Conservation (phyloP, 2,888 invertebrate species). For the Neoscelio sp. region DNA sequence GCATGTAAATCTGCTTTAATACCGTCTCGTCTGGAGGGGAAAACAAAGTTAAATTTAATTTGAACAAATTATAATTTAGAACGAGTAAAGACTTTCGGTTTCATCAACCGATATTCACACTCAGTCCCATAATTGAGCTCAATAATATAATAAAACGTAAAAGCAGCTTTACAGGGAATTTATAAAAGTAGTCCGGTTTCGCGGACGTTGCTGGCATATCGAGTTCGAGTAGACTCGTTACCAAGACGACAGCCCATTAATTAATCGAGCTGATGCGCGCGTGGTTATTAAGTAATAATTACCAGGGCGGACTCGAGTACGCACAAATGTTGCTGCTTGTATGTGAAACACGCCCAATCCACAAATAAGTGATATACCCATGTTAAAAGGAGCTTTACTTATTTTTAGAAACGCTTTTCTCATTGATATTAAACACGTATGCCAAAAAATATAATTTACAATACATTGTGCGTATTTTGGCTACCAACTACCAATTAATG, state of each 20-base stretch:
- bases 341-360: constrained; percentile 58
- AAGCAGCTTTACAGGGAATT: constrained; percentile 38
- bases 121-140: constrained; percentile 36
- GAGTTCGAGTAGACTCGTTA: constrained; percentile 59
- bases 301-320: constrained; percentile 65
- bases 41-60: no score
- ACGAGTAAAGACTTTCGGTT: background rate
- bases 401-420: constrained; percentile 40
- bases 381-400: constrained; percentile 32
- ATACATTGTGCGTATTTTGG: constrained; percentile 1
- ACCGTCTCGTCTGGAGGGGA: no score
- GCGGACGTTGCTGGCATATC: constrained; percentile 47
- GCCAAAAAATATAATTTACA: constrained; percentile 4
- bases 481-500: background rate
- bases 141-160: constrained; percentile 39
- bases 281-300: constrained; percentile 73
- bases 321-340: constrained; percentile 62
- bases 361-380: constrained; percentile 75
- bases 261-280: constrained; percentile 72
- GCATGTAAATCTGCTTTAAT: no score
- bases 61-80: background rate
- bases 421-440: background rate
- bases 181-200: constrained; percentile 54
- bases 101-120: background rate
- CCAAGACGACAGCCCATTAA: constrained; percentile 70